Conservation (phyloP, 1,140 invertebrate genomes). For the Helicorthomorpha holstii region DNA sequence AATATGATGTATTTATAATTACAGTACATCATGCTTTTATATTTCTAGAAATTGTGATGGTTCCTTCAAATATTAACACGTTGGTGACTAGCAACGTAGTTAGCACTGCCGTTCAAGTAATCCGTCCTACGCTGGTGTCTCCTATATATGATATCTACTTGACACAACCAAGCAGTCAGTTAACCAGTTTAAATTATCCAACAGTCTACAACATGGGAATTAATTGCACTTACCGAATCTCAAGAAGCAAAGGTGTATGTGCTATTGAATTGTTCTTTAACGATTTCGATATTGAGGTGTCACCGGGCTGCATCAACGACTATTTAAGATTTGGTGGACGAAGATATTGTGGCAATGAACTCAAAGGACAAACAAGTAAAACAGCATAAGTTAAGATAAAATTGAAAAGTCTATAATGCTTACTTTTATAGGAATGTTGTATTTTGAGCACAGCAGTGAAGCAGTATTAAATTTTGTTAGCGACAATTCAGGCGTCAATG, state of each 20-base stretch:
- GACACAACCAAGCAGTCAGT: constrained; percentile 1
- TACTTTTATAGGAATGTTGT: background rate
- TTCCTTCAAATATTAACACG: too few relatives aligned
- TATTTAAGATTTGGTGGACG: background rate
- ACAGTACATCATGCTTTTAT: too few relatives aligned
- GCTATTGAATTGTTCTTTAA: background rate
- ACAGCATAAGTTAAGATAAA: too few relatives aligned
- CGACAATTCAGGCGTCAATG: background rate
- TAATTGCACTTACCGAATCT: background rate
- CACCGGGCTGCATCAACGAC: background rate
- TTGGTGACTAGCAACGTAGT: too few relatives aligned
- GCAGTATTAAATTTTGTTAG: background rate
- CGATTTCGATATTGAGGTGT: background rate
- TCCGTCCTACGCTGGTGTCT: background rate
- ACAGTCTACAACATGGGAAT: background rate
- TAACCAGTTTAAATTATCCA: background rate
- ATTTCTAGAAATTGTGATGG: too few relatives aligned
- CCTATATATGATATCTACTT: background rate
- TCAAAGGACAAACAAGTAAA: constrained; percentile 1
- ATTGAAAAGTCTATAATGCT: too few relatives aligned
- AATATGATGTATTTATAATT: too few relatives aligned
- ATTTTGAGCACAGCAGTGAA: background rate
- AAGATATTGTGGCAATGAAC: background rate
- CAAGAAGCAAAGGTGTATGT: background rate
- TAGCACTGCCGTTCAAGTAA: too few relatives aligned